phyloP scores from a whole-genome alignment of 2,113 vertebrate genomes.

The Osmerus mordax region DNA sequence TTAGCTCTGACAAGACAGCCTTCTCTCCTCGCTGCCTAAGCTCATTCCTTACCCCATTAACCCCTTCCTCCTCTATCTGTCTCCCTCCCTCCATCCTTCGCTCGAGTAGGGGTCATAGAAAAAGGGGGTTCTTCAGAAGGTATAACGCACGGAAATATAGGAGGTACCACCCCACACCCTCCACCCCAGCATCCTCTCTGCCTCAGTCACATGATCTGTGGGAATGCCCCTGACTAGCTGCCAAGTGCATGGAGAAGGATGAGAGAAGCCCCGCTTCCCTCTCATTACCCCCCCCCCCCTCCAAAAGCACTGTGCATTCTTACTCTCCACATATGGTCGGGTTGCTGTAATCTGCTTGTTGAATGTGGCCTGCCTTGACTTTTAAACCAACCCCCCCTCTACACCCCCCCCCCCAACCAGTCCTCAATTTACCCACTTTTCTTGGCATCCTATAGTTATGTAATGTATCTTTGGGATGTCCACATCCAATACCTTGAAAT shows the following conservation, averaged over 20 bases:
- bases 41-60: slow-evolving; percentile 22
- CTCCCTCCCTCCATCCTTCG: slow-evolving; percentile 79
- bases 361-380: too few species aligned
- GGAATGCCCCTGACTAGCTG: slow-evolving; percentile 84
- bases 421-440: not conserved
- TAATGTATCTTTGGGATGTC: not conserved
- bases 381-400: slow-evolving; percentile 7
- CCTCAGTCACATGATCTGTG: slow-evolving; percentile 74
- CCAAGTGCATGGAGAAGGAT: slow-evolving; percentile 80
- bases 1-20: not conserved
- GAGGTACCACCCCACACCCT: slow-evolving; percentile 94
- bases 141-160: slow-evolving; percentile 88
- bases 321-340: slow-evolving; percentile 41
- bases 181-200: slow-evolving; percentile 84
- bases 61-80: slow-evolving; percentile 74
- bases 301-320: slow-evolving; percentile 27
- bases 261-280: slow-evolving; percentile 39
- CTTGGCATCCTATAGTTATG: not conserved
- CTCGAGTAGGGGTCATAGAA: slow-evolving; percentile 91
- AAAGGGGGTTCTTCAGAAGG: slow-evolving; percentile 95
- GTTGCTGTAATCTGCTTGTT: too few species aligned
- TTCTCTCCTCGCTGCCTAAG: slow-evolving; percentile 24
- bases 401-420: not conserved
- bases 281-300: slow-evolving; percentile 7
- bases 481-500: not conserved